These are phyloP conservation scores for Drosophila persimilis DNA, from an alignment of 1,140 invertebrate species.

Conservation along the genomic window DNA sequence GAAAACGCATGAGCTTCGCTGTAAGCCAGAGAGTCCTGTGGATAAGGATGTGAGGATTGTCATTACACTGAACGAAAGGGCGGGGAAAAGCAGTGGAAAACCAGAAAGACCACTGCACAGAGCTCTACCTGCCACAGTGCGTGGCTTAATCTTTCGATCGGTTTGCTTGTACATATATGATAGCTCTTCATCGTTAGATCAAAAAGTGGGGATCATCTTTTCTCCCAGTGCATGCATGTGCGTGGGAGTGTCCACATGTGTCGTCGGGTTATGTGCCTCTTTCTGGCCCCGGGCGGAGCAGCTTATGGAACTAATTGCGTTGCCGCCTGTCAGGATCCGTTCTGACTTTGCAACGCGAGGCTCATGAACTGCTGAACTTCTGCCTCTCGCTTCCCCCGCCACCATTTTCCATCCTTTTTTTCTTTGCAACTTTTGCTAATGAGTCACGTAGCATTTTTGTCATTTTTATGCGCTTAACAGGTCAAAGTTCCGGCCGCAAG, in stretches of 20 bases:
- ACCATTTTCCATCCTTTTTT: conserved; percentile 4
- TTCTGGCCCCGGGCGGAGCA: conserved; percentile 19
- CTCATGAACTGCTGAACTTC: conserved; percentile 32
- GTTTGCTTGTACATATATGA: too few relatives aligned
- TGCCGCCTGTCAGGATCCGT: conserved; percentile 34
- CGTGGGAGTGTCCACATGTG: conserved; percentile 8
- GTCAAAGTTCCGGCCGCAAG: conserved; percentile 57
- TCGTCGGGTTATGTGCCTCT: neutral
- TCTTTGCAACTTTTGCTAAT: conserved; percentile 45
- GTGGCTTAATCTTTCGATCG: too few relatives aligned
- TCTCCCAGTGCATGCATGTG: conserved; percentile 1
- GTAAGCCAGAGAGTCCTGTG: conserved; percentile 35
- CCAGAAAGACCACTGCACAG: neutral
- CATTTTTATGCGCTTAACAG: conserved; percentile 71
- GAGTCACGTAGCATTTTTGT: conserved; percentile 75
- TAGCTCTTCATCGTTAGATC: too few relatives aligned
- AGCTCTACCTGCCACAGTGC: too few relatives aligned
- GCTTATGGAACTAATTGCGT: conserved; percentile 51
- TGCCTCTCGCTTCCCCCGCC: neutral
- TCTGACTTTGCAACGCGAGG: conserved; percentile 11
- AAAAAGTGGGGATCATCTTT: neutral
- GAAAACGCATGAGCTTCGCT: conserved; percentile 49
- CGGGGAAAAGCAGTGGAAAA: neutral
- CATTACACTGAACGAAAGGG: conserved; percentile 2
- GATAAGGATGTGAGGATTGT: conserved; percentile 18